Conservation (phyloP, 1,140 invertebrate genomes). For the Lithobius niger region DNA sequence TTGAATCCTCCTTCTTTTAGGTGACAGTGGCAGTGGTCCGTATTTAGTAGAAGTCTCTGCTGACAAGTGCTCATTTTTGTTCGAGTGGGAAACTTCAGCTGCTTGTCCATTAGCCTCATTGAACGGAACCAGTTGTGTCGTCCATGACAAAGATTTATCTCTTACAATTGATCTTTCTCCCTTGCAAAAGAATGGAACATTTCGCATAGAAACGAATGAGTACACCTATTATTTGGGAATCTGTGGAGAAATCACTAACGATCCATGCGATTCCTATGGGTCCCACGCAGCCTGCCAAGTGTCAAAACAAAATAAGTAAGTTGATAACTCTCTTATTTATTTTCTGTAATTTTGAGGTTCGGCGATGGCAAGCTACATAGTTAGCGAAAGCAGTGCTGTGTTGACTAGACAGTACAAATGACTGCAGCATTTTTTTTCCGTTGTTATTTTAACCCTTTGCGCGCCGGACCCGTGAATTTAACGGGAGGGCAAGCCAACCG, state of each 20-base stretch:
- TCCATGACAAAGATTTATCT: not conserved
- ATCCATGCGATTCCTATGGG: not conserved
- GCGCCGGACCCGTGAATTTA: no score
- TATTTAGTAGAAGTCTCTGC: not conserved
- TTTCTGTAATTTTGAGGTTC: no score
- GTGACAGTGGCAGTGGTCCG: not conserved
- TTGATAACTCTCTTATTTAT: no score
- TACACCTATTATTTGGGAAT: not conserved
- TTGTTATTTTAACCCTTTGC: no score
- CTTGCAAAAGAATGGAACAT: not conserved
- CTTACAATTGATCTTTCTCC: not conserved
- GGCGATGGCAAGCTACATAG: no score
- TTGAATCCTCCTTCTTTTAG: no score
- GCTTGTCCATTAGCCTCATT: not conserved
- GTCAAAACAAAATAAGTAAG: not conserved
- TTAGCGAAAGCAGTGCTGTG: no score
- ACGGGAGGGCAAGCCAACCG: no score
- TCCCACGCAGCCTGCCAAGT: not conserved
- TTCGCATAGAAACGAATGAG: not conserved
- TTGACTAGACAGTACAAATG: no score
- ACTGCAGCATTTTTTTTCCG: no score
- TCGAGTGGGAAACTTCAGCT: not conserved
- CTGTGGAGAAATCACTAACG: not conserved
- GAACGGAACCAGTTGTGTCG: not conserved
- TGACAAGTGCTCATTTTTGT: not conserved